Conservation (phyloP, 1,140 invertebrate genomes). For the Adoxophyes honmai region DNA sequence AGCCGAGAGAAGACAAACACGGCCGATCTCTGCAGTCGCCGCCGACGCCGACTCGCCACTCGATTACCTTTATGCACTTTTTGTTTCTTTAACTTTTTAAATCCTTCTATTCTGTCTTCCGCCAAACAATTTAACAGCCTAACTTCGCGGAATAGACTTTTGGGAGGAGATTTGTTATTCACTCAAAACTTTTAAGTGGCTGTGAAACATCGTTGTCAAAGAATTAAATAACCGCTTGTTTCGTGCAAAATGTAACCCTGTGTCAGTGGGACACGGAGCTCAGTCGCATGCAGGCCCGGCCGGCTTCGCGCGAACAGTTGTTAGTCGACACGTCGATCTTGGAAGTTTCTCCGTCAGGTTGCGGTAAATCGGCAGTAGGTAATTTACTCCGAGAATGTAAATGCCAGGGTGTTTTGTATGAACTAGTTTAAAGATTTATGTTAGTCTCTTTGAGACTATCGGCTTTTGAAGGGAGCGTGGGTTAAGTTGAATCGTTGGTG, state of each 20-base stretch:
- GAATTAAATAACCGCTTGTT: slow-evolving; percentile 54
- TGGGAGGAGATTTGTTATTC: slow-evolving; percentile 70
- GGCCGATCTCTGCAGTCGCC: background rate
- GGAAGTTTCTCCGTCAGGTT: slow-evolving; percentile 41
- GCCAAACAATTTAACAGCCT: slow-evolving; percentile 68
- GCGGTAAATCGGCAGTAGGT: slow-evolving; percentile 35
- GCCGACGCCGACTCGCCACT: slow-evolving; percentile 17
- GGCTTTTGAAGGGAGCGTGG: too few relatives aligned
- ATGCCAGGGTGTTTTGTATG: slow-evolving; percentile 23
- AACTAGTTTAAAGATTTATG: background rate
- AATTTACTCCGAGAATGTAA: slow-evolving; percentile 38
- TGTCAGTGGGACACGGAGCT: slow-evolving; percentile 24
- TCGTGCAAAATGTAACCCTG: slow-evolving; percentile 30
- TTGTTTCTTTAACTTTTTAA: slow-evolving; percentile 46
- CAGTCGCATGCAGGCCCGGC: slow-evolving; percentile 24
- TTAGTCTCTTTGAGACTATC: background rate
- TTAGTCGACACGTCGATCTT: slow-evolving; percentile 37
- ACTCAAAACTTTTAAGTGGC: slow-evolving; percentile 72
- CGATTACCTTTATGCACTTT: slow-evolving; percentile 31
- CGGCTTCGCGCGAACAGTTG: slow-evolving; percentile 32
- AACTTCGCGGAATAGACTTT: slow-evolving; percentile 68
- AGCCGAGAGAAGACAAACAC: background rate
- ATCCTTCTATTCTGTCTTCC: slow-evolving; percentile 53
- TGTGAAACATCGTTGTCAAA: slow-evolving; percentile 68
- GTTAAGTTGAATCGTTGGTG: slow-evolving; percentile 17